Evolutionary conservation across 2,113 vertebrate genomes (phyloP).

Genomic region (Pteruthius melanotis): DNA sequence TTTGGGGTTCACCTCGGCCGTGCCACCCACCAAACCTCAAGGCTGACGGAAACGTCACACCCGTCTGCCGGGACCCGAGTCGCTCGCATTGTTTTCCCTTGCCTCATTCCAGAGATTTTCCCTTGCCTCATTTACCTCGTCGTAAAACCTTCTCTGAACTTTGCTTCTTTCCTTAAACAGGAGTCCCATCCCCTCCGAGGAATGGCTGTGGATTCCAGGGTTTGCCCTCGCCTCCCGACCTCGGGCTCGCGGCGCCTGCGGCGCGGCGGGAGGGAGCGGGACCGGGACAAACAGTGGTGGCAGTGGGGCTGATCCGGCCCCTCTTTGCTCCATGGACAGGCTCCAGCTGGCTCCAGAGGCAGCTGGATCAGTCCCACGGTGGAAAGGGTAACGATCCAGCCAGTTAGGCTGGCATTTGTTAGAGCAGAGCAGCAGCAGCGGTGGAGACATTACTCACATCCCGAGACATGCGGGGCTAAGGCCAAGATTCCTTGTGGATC

Average conservation of each 20-base stretch:
- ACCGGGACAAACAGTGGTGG: neutral
- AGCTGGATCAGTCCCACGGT: neutral
- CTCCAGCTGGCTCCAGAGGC: conserved; percentile 25
- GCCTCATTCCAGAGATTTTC: neutral
- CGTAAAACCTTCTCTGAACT: neutral
- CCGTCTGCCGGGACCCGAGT: neutral
- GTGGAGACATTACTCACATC: conserved; percentile 31
- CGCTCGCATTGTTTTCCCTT: neutral
- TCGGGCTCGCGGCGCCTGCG: neutral
- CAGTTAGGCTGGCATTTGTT: conserved; percentile 33
- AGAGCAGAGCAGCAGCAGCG: neutral
- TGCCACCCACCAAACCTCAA: neutral
- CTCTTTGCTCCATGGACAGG: neutral
- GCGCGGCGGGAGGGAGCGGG: accelerated
- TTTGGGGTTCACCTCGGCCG: neutral
- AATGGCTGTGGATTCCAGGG: neutral
- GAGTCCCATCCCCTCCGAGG: neutral
- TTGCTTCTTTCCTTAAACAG: neutral
- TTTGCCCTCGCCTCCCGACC: neutral
- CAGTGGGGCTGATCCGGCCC: neutral
- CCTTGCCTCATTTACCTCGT: neutral
- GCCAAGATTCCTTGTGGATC: conserved; percentile 39
- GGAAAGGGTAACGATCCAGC: neutral
- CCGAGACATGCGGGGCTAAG: neutral
- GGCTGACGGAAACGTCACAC: neutral